Percentiles rank a stretch among this genome's conserved stretches.
Evolutionary conservation across 2,113 vertebrate genomes (phyloP).

Genomic region (Pygoscelis adeliae): DNA sequence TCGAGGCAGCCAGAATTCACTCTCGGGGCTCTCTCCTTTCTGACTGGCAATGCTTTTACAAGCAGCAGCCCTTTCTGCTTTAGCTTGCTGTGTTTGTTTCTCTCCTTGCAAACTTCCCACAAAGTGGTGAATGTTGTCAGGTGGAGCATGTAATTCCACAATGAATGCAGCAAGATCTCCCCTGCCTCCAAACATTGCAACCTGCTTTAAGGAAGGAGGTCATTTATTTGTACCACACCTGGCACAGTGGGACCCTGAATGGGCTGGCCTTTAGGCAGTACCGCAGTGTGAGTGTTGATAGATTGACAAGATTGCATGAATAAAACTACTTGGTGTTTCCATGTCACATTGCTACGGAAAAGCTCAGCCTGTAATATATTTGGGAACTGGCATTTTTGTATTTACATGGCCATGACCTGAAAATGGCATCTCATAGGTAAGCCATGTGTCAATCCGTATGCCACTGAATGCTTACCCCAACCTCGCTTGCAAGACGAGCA

Average conservation of each 20-base stretch:
- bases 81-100: not conserved
- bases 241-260: not conserved
- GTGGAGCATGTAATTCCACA: rapidly evolving
- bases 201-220: not conserved
- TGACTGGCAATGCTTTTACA: not conserved
- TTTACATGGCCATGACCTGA: not conserved
- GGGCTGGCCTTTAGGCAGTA: not conserved
- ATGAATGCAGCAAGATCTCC: not conserved
- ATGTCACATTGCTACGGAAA: not conserved
- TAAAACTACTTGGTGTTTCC: not conserved
- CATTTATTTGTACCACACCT: not conserved
- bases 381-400: not conserved
- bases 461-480: not conserved
- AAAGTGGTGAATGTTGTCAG: not conserved
- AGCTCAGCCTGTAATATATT: not conserved
- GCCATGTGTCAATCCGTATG: not conserved
- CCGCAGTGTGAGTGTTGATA: not conserved
- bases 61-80: not conserved
- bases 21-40: not conserved
- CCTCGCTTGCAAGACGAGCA: not conserved
- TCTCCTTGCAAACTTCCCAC: not conserved
- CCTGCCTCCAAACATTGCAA: not conserved
- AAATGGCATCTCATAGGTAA: not conserved
- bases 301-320: not conserved
- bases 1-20: not conserved